Evolutionary conservation across 30 jellyfish, hydroid and myxozoan genomes (phyloP), one percentile per base, ranked within the genome.

Genomic region (Chrysaora quinquecirrha): DNA sequence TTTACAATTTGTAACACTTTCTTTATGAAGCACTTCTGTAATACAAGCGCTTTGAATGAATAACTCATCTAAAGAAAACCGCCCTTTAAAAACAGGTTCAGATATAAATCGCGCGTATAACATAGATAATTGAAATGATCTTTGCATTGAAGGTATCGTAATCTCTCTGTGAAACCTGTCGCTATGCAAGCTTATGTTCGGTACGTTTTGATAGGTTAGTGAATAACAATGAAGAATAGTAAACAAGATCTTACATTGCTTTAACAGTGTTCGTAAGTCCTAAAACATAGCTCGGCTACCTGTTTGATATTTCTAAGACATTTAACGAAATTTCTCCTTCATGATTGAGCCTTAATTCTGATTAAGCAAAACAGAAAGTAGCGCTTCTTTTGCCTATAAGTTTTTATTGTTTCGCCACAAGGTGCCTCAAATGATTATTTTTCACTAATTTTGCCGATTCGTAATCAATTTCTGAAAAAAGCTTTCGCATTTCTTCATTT

Each of bases 121-220:
- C 27, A 52, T 3, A 3, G 7, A 3, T 48, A 76, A 78, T 78
- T 82, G 85, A 82, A 82, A 31, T 82, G 54, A 78, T 21, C 34
- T 58, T 68, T 32, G 60, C 78, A 82, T 70, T 82, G 80, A 67
- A 82, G 58, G 72, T 30, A 63, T 65, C 35, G 54, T 34, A 63
- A 27, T 46, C 76, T 50, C 32, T 60, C 73, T 33, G 19, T 34
- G 30, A 69, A 32, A 66, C 65, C 34, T 65, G 34, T 73, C 63
- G 56, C 67, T 82, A 64, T 82, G 72, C 20, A 27, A 18, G 76
- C 33, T 80, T 28, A 48, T 35, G 28, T 49, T 82, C 92, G 92
- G 92, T 69, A 24, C 61, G 85, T 82, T 69, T 82, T 70, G 85
- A 67, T 60, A 67, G 73, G 92, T 82, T 82, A 68, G 62, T 28